phyloP scores from a whole-genome alignment of 2,888 invertebrate species.

The Thysanoteuthis rhombus region DNA sequence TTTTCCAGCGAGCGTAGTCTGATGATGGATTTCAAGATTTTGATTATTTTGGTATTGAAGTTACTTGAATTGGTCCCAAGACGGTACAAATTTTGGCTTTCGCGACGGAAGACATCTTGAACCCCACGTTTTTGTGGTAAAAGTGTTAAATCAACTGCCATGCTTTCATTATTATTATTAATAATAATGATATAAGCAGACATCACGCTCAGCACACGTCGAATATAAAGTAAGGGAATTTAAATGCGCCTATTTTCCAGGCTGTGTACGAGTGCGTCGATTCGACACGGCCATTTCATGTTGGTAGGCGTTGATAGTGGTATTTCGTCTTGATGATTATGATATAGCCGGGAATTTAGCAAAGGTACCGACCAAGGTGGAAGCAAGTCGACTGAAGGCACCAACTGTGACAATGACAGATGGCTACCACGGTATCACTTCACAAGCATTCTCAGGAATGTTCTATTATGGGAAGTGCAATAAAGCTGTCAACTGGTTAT shows the following conservation, averaged over 20 bases:
- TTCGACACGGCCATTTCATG: not conserved
- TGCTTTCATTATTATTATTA: not conserved
- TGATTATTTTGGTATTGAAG: too few species aligned
- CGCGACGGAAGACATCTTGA: too few species aligned
- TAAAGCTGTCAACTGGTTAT: not conserved
- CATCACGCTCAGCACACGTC: not conserved
- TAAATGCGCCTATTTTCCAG: not conserved
- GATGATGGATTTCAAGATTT: too few species aligned
- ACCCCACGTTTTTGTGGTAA: too few species aligned
- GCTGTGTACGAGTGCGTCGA: not conserved
- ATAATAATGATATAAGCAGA: not conserved
- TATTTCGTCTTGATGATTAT: not conserved
- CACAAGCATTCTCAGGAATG: not conserved
- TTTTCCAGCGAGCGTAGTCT: too few species aligned
- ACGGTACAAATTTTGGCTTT: too few species aligned
- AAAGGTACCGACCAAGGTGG: not conserved
- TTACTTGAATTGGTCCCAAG: too few species aligned
- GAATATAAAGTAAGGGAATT: not conserved
- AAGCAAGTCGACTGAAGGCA: not conserved
- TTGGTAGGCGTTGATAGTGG: not conserved
- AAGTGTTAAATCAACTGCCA: too few species aligned
- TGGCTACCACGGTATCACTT: not conserved
- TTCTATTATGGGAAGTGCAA: not conserved
- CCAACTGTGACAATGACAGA: not conserved
- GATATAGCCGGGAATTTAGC: not conserved